Conservation (phyloP, 2,797 vertebrate genomes). For the Coregonus sp. region DNA sequence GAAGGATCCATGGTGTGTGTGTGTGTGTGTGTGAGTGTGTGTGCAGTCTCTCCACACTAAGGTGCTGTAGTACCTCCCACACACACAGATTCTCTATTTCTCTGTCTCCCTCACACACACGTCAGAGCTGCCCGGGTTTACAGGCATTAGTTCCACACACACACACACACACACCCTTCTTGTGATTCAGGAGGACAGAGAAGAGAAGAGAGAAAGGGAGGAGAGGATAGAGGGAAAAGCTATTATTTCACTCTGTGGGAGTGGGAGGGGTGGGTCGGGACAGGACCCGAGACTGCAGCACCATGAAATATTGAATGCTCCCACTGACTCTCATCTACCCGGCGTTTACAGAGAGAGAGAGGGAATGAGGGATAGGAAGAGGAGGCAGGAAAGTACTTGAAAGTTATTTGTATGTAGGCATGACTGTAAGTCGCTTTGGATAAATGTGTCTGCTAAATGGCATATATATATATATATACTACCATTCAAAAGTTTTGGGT, state of each 20-base stretch:
- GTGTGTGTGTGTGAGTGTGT: conserved; percentile 12
- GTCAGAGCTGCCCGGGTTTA: conserved; percentile 52
- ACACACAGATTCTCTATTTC: too few species aligned
- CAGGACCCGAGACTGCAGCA: too few species aligned
- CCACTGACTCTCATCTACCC: conserved; percentile 35
- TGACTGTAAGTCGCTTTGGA: too few species aligned
- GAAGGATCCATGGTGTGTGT: too few species aligned
- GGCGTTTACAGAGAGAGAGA: conserved; percentile 23
- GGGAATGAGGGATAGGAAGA: conserved; percentile 11
- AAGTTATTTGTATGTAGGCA: too few species aligned
- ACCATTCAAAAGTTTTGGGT: too few species aligned
- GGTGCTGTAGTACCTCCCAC: not conserved
- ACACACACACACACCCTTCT: conserved; percentile 3
- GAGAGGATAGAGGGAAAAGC: too few species aligned
- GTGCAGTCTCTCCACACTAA: conserved; percentile 17
- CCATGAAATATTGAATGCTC: conserved; percentile 65
- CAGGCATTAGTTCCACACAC: conserved; percentile 39
- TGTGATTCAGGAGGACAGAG: not conserved
- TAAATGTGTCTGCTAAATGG: too few species aligned
- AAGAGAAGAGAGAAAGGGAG: conserved; percentile 3
- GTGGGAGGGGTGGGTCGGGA: conserved; percentile 60
- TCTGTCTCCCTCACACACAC: not conserved
- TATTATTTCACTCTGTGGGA: conserved; percentile 25
- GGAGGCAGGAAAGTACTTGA: not conserved
- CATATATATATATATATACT: too few species aligned